phyloP scores from a whole-genome alignment of 2,797 vertebrate species.

The Remorina albescens region DNA sequence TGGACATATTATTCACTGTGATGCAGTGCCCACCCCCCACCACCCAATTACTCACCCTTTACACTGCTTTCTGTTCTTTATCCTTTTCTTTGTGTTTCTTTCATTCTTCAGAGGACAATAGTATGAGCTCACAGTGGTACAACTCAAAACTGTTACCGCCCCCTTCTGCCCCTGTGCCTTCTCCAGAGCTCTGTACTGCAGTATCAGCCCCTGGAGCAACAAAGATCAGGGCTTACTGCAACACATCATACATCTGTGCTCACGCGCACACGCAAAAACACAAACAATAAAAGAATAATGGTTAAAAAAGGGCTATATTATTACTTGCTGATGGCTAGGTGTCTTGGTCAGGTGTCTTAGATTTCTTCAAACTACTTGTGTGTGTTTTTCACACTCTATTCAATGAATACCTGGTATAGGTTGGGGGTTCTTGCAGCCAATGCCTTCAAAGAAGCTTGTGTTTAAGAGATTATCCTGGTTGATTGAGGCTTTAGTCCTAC shows the following conservation, averaged over 20 bases:
- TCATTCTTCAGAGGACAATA: constrained; percentile 81
- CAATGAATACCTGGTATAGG: constrained; percentile 48
- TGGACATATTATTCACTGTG: constrained; percentile 82
- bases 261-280: constrained; percentile 28
- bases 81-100: constrained; percentile 67
- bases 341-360: constrained; percentile 28
- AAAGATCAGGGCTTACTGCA: constrained; percentile 71
- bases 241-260: constrained; percentile 19
- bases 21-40: constrained; percentile 61
- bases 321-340: constrained; percentile 21
- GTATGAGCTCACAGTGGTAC: constrained; percentile 81
- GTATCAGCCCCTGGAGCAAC: constrained; percentile 76
- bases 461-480: constrained; percentile 37
- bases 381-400: constrained; percentile 25
- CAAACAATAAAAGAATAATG: constrained; percentile 36
- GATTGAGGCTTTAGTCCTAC: neutral
- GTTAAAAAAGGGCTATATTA: constrained; percentile 21
- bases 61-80: constrained; percentile 69
- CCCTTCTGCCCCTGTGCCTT: constrained; percentile 32
- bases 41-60: constrained; percentile 47
- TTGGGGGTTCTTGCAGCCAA: constrained; percentile 15
- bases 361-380: constrained; percentile 31
- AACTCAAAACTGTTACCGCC: constrained; percentile 66
- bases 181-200: constrained; percentile 62
- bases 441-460: constrained; percentile 14